phyloP scores from a whole-genome alignment of 2,888 invertebrate genomes.

The Melanotus villosus region DNA sequence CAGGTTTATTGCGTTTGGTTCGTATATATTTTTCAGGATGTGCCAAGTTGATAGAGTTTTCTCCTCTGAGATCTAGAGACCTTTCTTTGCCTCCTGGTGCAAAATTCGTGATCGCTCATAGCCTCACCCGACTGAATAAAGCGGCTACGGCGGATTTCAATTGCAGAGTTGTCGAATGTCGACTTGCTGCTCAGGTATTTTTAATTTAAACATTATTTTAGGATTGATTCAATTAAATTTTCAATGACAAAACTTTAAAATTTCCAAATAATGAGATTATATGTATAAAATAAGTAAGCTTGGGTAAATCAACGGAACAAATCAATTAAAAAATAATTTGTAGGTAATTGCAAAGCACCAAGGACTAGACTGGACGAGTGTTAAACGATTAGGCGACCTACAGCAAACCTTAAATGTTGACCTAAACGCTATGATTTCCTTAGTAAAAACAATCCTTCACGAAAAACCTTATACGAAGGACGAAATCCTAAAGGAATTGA shows the following conservation, averaged over 20 bases:
- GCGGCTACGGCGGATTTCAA: conserved; percentile 95
- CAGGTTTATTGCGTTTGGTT: conserved; percentile 29
- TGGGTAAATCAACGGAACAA: neutral
- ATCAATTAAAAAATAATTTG: conserved; percentile 35
- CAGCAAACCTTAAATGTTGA: conserved; percentile 77
- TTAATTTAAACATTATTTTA: no score
- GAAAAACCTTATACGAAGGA: conserved; percentile 77
- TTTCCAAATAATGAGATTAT: no score
- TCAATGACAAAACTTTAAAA: no score
- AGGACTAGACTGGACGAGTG: conserved; percentile 75
- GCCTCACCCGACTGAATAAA: conserved; percentile 91
- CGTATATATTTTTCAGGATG: conserved; percentile 72
- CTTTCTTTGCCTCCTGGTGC: conserved; percentile 87
- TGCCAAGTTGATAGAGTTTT: conserved; percentile 94
- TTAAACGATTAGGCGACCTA: conserved; percentile 80
- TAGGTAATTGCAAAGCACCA: conserved; percentile 78
- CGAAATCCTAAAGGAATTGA: conserved; percentile 77
- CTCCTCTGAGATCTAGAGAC: conserved; percentile 84
- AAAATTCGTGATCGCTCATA: conserved; percentile 95
- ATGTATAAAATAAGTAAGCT: neutral
- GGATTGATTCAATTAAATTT: no score
- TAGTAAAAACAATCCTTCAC: conserved; percentile 76
- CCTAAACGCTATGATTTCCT: conserved; percentile 78
- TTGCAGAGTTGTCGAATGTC: conserved; percentile 94
- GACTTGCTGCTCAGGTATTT: conserved; percentile 90